Evolutionary conservation across 1,140 invertebrate genomes (phyloP).

Genomic region (Anadara kagoshimensis): DNA sequence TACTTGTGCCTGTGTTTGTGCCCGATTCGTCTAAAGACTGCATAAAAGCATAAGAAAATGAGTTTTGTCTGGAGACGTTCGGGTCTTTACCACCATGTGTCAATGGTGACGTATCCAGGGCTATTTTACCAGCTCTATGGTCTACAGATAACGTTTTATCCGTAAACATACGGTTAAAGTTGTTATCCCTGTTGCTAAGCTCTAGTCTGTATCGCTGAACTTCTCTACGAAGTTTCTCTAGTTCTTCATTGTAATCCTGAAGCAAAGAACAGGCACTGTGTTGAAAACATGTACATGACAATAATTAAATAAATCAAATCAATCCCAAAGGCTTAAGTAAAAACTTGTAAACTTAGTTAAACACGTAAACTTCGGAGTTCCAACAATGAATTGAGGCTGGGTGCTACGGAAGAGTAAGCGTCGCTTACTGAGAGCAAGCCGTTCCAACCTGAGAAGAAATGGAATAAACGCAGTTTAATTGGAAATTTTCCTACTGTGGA

Average conservation of each 20-base stretch:
- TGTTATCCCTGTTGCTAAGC: slow-evolving; percentile 68
- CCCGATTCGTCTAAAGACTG: slow-evolving; percentile 50
- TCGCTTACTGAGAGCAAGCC: no score
- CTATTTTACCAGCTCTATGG: slow-evolving; percentile 51
- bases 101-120: slow-evolving; percentile 38
- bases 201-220: slow-evolving; percentile 68
- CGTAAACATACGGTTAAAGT: slow-evolving; percentile 71
- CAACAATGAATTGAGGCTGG: no score
- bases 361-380: no score
- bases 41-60: slow-evolving; percentile 52
- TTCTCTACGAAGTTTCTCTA: slow-evolving; percentile 64
- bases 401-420: no score
- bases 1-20: not conserved
- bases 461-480: no score
- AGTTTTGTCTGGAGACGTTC: slow-evolving; percentile 42
- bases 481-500: no score
- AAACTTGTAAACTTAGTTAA: no score
- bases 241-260: slow-evolving; percentile 66
- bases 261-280: not conserved
- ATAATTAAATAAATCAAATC: no score
- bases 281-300: not conserved
- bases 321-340: no score
- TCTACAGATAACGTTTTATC: slow-evolving; percentile 63
- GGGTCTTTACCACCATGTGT: slow-evolving; percentile 6
- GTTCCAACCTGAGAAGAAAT: no score